These are phyloP conservation scores for Dorcus parallelipipedus DNA, from an alignment of 2,888 invertebrate genomes.

Conservation along the genomic window DNA sequence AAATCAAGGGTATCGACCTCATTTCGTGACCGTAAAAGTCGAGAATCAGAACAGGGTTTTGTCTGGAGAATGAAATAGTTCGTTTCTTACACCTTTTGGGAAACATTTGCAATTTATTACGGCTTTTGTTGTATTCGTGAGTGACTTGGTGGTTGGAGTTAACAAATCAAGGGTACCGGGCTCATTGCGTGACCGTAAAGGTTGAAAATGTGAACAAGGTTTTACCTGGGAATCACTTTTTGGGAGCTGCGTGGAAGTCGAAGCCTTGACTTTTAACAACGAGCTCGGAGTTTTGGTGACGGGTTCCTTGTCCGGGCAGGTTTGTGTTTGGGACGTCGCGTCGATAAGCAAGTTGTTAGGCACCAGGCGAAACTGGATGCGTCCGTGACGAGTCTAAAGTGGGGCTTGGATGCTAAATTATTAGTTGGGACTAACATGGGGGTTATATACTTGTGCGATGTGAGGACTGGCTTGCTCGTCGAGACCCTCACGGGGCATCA, in stretches of 20 bases:
- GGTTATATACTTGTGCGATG: conserved; percentile 72
- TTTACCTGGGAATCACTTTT: too few relatives aligned
- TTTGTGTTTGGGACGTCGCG: conserved; percentile 87
- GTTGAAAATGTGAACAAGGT: too few relatives aligned
- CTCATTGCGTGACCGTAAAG: too few relatives aligned
- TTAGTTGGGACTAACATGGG: conserved; percentile 77
- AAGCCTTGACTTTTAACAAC: conserved; percentile 70
- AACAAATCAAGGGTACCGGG: too few relatives aligned
- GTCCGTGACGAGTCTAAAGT: conserved; percentile 45
- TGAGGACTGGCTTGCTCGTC: conserved; percentile 63
- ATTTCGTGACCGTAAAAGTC: too few relatives aligned
- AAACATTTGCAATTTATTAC: too few relatives aligned
- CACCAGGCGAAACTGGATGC: conserved; percentile 55
- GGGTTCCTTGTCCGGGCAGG: conserved; percentile 69
- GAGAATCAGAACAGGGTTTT: too few relatives aligned
- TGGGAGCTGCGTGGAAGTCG: conserved; percentile 56
- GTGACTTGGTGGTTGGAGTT: too few relatives aligned
- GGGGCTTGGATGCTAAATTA: conserved; percentile 37
- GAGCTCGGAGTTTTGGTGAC: conserved; percentile 52
- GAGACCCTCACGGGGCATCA: conserved; percentile 68
- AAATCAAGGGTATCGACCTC: too few relatives aligned
- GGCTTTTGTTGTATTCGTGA: too few relatives aligned
- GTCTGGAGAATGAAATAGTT: too few relatives aligned
- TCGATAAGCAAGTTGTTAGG: conserved; percentile 63
- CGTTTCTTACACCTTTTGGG: too few relatives aligned